Percentiles rank a stretch among this genome's conserved stretches.
Evolutionary conservation across 2,888 invertebrate genomes (phyloP).

Genomic region (Thysanoteuthis rhombus): DNA sequence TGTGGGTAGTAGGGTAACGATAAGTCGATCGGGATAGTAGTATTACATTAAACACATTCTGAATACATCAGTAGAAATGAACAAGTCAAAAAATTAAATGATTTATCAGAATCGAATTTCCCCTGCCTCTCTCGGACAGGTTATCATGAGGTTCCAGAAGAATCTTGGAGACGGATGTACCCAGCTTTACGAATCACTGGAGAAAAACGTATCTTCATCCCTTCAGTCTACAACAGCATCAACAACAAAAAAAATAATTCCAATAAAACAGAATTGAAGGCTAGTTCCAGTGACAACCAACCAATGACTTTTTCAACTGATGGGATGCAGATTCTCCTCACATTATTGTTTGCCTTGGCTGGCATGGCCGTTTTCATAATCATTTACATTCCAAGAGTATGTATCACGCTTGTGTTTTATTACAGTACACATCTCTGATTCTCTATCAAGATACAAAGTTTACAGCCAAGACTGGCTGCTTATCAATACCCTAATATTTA

Average conservation of each 20-base stretch:
- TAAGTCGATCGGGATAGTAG: no score
- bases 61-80: no score
- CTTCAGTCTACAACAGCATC: not conserved
- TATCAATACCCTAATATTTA: no score
- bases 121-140: slow-evolving; percentile 43
- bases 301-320: not conserved
- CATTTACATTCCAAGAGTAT: slow-evolving; percentile 19
- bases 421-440: no score
- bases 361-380: not conserved
- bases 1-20: no score
- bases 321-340: not conserved
- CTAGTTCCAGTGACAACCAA: not conserved
- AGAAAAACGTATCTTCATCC: not conserved
- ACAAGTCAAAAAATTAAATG: no score
- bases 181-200: slow-evolving; percentile 56
- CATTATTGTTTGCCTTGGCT: not conserved
- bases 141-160: slow-evolving; percentile 64
- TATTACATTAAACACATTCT: no score
- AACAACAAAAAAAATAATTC: not conserved
- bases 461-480: no score
- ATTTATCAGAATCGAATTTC: not conserved
- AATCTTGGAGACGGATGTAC: slow-evolving; percentile 50
- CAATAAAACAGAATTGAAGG: not conserved
- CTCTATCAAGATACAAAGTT: no score
- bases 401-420: not conserved